These are phyloP conservation scores for Macaria notata DNA, from an alignment of 2,888 invertebrate species.

Conservation along the genomic window DNA sequence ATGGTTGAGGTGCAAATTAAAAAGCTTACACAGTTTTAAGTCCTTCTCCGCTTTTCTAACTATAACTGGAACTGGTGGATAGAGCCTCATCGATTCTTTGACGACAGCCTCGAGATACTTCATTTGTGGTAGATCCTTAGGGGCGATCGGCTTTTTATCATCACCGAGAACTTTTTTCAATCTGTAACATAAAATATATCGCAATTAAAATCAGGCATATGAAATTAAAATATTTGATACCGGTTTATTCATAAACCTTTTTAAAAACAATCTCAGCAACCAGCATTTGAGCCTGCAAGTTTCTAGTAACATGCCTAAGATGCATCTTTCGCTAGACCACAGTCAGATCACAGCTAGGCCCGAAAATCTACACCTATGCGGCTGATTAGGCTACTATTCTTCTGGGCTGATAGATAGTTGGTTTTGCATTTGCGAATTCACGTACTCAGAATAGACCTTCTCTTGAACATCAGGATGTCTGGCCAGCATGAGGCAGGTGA, in stretches of 20 bases:
- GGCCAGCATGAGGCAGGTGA: conserved; percentile 45
- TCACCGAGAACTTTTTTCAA: conserved; percentile 39
- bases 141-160: conserved; percentile 28
- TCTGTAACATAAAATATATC: conserved; percentile 26
- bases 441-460: conserved; percentile 49
- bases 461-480: conserved; percentile 47
- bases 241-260: too few species aligned
- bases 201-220: too few species aligned
- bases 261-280: too few species aligned
- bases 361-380: too few species aligned
- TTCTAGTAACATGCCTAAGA: too few species aligned
- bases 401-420: too few species aligned
- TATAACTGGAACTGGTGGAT: conserved; percentile 43
- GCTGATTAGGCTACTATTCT: too few species aligned
- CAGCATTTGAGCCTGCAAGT: too few species aligned
- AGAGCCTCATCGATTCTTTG: conserved; percentile 41
- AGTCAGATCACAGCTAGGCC: too few species aligned
- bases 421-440: not conserved
- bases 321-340: too few species aligned
- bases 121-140: conserved; percentile 34
- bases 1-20: too few species aligned
- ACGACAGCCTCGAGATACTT: conserved; percentile 42
- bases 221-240: too few species aligned
- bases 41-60: conserved; percentile 35
- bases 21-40: conserved; percentile 32